phyloP scores from a whole-genome alignment of 2,797 vertebrate species.

The Lagocephalus sceleratus region DNA sequence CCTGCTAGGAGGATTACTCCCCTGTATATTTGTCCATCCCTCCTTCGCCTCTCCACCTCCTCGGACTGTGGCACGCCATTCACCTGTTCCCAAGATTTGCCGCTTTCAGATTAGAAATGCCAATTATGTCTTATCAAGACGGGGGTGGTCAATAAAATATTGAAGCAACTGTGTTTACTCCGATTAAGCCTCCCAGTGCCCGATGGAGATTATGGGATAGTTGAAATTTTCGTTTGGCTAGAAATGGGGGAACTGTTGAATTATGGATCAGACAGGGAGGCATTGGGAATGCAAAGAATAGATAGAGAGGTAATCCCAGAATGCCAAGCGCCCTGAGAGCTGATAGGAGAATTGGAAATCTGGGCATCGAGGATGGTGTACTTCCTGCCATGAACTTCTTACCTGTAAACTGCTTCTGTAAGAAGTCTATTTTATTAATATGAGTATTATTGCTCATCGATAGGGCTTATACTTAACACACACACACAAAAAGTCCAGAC shows the following conservation, averaged over 20 bases:
- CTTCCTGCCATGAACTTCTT: constrained; percentile 30
- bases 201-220: constrained; percentile 72
- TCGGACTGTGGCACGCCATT: constrained; percentile 26
- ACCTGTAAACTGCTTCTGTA: constrained; percentile 33
- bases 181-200: constrained; percentile 71
- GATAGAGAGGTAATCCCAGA: constrained; percentile 73
- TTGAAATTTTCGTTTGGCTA: constrained; percentile 67
- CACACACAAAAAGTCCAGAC: constrained; percentile 35
- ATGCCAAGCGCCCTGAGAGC: constrained; percentile 56
- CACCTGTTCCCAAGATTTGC: constrained; percentile 52
- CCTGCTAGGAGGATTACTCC: constrained; percentile 50
- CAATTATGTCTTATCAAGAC: constrained; percentile 72
- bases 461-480: constrained; percentile 9
- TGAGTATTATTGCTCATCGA: too few species aligned
- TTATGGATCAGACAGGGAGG: constrained; percentile 70
- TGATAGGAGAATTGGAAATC: constrained; percentile 53
- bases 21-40: constrained; percentile 23
- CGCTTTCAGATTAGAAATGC: constrained; percentile 67
- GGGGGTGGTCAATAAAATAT: constrained; percentile 72
- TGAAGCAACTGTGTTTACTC: constrained; percentile 72
- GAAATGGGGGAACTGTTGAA: constrained; percentile 69
- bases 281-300: constrained; percentile 67
- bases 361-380: constrained; percentile 42
- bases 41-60: constrained; percentile 8
- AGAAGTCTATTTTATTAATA: constrained; percentile 16